phyloP scores from a whole-genome alignment of 2,113 vertebrate genomes.

The Sturnus vulgaris region DNA sequence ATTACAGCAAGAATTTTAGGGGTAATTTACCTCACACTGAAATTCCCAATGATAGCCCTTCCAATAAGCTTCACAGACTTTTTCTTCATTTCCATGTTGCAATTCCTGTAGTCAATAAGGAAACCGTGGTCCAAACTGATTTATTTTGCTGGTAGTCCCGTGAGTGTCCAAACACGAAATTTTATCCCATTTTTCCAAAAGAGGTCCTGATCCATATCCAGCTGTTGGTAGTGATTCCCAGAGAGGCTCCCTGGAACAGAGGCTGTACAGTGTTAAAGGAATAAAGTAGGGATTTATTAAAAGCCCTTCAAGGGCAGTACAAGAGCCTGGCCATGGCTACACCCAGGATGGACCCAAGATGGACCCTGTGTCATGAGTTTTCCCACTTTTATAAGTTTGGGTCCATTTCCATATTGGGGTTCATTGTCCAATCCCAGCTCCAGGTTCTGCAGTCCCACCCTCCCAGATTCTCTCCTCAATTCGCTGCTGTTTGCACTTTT shows the following conservation, averaged over 20 bases:
- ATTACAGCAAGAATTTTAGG: neutral
- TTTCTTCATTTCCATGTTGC: neutral
- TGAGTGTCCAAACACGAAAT: neutral
- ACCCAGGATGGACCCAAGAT: neutral
- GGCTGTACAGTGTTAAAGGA: neutral
- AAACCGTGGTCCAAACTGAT: neutral
- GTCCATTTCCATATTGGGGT: neutral
- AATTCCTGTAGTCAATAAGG: neutral
- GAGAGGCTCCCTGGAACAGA: neutral
- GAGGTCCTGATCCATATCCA: neutral
- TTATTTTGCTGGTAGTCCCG: rapidly evolving
- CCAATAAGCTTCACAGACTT: neutral
- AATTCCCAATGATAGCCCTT: neutral
- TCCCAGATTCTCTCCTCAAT: neutral
- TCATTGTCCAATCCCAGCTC: neutral
- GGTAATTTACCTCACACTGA: neutral
- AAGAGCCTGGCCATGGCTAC: neutral
- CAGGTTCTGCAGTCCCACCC: neutral
- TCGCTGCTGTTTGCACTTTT: neutral
- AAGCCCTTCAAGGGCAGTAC: neutral
- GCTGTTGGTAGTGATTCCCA: neutral
- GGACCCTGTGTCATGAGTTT: neutral
- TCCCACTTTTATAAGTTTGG: neutral
- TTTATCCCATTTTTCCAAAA: neutral
- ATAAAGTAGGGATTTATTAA: neutral